phyloP scores from a whole-genome alignment of 2,888 invertebrate species.

The Microplitis manilae region DNA sequence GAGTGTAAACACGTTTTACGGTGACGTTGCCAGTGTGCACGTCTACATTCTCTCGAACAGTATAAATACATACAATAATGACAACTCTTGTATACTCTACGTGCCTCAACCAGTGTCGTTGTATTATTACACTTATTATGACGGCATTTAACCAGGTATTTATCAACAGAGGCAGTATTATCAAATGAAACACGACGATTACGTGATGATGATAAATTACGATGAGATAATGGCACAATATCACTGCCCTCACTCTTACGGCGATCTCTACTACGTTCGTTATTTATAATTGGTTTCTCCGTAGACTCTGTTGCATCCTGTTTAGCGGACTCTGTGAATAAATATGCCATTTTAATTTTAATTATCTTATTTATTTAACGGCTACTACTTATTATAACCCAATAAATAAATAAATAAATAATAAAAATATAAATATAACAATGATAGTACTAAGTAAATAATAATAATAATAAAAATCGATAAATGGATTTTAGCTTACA shows the following conservation, averaged over 20 bases:
- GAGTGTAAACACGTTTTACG: conserved; percentile 92
- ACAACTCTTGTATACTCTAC: conserved; percentile 89
- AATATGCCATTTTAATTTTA: background rate
- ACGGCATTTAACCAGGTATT: conserved; percentile 79
- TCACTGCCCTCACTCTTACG: conserved; percentile 80
- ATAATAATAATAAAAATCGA: conserved; percentile 24
- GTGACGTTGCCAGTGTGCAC: conserved; percentile 95
- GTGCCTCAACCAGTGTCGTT: conserved; percentile 83
- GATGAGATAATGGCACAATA: conserved; percentile 61
- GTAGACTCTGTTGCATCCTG: conserved; percentile 48
- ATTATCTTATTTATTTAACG: background rate
- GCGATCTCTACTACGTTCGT: conserved; percentile 55
- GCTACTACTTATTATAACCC: background rate
- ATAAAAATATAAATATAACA: background rate
- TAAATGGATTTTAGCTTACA: conserved; percentile 4
- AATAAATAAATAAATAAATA: background rate
- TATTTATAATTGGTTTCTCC: conserved; percentile 9
- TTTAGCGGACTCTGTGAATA: conserved; percentile 66
- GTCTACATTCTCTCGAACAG: conserved; percentile 91
- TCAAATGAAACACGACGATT: conserved; percentile 75
- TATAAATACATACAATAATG: conserved; percentile 96
- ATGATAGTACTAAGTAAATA: background rate
- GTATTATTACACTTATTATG: conserved; percentile 86
- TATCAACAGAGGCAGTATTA: conserved; percentile 71
- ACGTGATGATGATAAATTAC: conserved; percentile 47